A percentile compares a stretch with the other conserved stretches of the same genome.
phyloP scores from a whole-genome alignment of 2,113 vertebrate species.

The Forbesichthys papilliferus region DNA sequence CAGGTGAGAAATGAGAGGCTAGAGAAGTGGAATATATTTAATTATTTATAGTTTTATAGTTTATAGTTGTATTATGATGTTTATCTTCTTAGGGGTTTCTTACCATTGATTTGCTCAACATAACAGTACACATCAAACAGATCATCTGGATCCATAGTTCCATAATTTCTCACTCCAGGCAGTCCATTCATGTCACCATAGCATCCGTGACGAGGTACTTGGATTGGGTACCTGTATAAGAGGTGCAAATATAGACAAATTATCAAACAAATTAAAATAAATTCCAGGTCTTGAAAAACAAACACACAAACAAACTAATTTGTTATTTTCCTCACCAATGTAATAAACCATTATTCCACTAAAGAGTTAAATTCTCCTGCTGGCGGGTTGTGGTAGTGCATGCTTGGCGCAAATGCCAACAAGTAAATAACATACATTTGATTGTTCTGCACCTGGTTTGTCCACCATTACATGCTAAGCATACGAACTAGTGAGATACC shows the following conservation, averaged over 20 bases:
- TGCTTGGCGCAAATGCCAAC: too few relatives aligned
- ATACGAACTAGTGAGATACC: slow-evolving; percentile 68
- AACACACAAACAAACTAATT: not conserved
- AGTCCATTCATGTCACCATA: slow-evolving; percentile 92
- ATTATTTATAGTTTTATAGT: not conserved
- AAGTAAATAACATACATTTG: too few relatives aligned
- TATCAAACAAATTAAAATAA: slow-evolving; percentile 1
- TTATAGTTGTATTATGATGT: not conserved
- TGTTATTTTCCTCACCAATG: too few relatives aligned
- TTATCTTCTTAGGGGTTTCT: not conserved
- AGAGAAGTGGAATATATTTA: too few relatives aligned
- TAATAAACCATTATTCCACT: too few relatives aligned
- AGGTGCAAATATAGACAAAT: not conserved
- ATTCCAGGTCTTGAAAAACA: not conserved
- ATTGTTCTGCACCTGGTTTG: not conserved
- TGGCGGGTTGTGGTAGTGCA: too few relatives aligned
- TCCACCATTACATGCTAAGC: not conserved
- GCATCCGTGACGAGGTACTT: slow-evolving; percentile 86
- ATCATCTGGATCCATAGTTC: slow-evolving; percentile 81
- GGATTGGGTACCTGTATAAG: slow-evolving; percentile 87
- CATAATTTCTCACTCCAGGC: slow-evolving; percentile 91
- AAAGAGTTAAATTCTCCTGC: too few relatives aligned
- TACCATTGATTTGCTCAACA: slow-evolving; percentile 86
- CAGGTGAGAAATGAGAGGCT: not conserved
- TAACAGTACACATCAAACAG: slow-evolving; percentile 96